Conservation (phyloP, 2,888 invertebrate genomes). For the Pseudococcus viburni region DNA sequence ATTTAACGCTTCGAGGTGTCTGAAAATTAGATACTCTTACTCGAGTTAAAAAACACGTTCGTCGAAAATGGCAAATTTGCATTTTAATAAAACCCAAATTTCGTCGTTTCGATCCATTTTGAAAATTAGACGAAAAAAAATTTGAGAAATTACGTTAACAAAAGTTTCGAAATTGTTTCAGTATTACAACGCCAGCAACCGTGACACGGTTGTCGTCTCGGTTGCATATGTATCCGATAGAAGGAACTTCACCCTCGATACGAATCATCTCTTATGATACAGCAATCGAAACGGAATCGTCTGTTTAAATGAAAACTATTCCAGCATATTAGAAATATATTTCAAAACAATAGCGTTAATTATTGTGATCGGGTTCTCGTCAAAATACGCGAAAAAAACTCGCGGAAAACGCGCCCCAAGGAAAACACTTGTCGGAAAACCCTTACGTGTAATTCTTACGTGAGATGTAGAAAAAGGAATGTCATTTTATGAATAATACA, state of each 20-base stretch:
- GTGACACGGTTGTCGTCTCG: background rate
- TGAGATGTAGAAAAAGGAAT: background rate
- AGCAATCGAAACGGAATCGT: too few relatives aligned
- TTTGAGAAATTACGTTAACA: background rate
- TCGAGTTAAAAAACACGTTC: background rate
- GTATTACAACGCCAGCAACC: background rate
- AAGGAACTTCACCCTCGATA: background rate
- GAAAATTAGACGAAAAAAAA: background rate
- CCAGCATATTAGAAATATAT: background rate
- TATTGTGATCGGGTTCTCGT: background rate
- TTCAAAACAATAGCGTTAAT: background rate
- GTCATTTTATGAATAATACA: constrained; percentile 12
- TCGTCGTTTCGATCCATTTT: background rate
- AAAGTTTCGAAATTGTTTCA: background rate
- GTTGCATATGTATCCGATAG: background rate
- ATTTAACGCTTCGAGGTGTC: constrained; percentile 22
- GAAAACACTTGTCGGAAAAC: background rate
- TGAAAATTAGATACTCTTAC: background rate
- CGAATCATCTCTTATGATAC: background rate
- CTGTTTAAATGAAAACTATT: background rate
- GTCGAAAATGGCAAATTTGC: background rate
- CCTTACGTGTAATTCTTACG: background rate
- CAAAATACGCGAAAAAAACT: background rate
- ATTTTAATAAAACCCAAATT: background rate
- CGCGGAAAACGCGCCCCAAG: background rate